Evolutionary conservation across 2,113 vertebrate species (phyloP).

Genomic region (Carlito syrichta): DNA sequence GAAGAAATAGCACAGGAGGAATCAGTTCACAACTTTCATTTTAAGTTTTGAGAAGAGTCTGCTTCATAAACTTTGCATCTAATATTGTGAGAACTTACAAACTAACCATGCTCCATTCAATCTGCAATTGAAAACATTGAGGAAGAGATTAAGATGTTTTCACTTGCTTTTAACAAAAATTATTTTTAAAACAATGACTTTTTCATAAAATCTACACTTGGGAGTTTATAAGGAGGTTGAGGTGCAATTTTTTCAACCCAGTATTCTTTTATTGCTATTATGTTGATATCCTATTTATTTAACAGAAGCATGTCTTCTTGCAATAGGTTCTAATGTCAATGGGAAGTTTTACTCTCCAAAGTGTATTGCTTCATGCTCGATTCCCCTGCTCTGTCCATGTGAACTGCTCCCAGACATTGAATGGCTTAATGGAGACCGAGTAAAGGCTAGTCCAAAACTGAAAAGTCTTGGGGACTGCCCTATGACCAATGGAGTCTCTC

Average conservation of each 20-base stretch:
- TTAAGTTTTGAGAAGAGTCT: background rate
- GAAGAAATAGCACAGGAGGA: background rate
- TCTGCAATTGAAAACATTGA: background rate
- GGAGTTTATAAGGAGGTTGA: background rate
- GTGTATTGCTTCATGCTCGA: background rate
- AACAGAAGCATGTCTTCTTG: background rate
- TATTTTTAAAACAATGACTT: background rate
- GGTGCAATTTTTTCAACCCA: background rate
- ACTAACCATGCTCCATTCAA: background rate
- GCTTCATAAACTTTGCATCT: background rate
- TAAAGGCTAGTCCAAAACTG: background rate
- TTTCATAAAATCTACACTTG: background rate
- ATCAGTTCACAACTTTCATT: background rate
- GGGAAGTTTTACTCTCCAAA: background rate
- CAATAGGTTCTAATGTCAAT: background rate
- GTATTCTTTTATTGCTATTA: background rate
- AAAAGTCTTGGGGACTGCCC: background rate
- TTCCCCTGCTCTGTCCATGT: background rate
- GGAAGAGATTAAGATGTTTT: background rate
- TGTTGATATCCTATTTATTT: accelerated
- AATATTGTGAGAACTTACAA: background rate
- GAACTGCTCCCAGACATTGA: background rate
- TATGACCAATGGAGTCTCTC: accelerated
- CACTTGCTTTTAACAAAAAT: background rate
- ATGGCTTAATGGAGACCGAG: background rate